These are phyloP conservation scores for Chesias legatella DNA, from an alignment of 2,888 invertebrate genomes.

Conservation along the genomic window DNA sequence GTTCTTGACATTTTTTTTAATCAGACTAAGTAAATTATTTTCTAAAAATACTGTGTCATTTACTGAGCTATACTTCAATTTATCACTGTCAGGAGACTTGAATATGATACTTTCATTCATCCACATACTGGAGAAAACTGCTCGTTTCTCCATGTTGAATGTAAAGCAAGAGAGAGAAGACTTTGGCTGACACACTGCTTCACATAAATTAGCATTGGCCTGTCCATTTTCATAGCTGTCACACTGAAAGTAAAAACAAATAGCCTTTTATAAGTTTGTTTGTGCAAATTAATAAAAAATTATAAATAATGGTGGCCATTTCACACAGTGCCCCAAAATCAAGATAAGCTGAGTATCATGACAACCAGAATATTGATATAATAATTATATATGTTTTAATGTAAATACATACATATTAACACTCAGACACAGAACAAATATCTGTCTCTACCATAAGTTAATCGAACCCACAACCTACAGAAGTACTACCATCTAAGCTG, in stretches of 20 bases:
- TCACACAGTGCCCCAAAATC: too few species aligned
- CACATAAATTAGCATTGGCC: slow-evolving; percentile 83
- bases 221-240: slow-evolving; percentile 70
- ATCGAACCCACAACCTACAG: too few species aligned
- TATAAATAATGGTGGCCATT: too few species aligned
- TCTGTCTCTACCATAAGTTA: too few species aligned
- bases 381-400: too few species aligned
- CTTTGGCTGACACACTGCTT: slow-evolving; percentile 78
- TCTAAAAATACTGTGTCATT: slow-evolving; percentile 76
- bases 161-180: slow-evolving; percentile 81
- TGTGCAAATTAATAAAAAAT: too few species aligned
- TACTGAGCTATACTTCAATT: slow-evolving; percentile 61
- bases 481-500: too few species aligned
- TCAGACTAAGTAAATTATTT: slow-evolving; percentile 71
- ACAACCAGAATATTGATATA: too few species aligned
- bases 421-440: too few species aligned
- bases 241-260: slow-evolving; percentile 70
- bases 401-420: too few species aligned
- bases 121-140: slow-evolving; percentile 81
- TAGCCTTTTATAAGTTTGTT: background rate
- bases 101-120: slow-evolving; percentile 79
- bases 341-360: too few species aligned
- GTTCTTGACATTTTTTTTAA: slow-evolving; percentile 69
- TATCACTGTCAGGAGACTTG: slow-evolving; percentile 59
- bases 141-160: slow-evolving; percentile 81